phyloP scores from a whole-genome alignment of 2,113 vertebrate genomes.

The Stigmatopora argus region DNA sequence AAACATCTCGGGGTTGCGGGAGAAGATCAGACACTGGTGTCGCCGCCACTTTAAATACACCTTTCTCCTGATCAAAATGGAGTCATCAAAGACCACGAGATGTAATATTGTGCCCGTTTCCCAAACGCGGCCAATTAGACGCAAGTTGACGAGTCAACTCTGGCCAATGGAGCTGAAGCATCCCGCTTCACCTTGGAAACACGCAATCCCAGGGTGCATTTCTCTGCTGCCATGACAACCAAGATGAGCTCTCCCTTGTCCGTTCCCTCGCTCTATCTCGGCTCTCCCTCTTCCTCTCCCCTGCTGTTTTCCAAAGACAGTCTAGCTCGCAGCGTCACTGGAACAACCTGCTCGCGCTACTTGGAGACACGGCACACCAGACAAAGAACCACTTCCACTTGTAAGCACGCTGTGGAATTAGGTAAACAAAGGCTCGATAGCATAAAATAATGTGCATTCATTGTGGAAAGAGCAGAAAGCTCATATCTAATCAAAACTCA shows the following conservation, averaged over 20 bases:
- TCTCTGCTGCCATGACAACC: constrained; percentile 70
- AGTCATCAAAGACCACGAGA: constrained; percentile 38
- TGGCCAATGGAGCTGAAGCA: constrained; percentile 59
- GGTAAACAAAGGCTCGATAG: constrained; percentile 4
- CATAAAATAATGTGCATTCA: background rate
- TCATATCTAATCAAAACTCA: background rate
- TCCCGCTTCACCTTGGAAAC: constrained; percentile 67
- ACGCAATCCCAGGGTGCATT: constrained; percentile 64
- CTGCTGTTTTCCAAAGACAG: constrained; percentile 37
- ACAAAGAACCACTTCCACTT: constrained; percentile 50
- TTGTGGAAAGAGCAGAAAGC: background rate
- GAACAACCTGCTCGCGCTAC: constrained; percentile 44
- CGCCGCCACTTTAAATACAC: constrained; percentile 9
- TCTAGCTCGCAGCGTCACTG: constrained; percentile 52
- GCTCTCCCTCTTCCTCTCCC: constrained; percentile 24
- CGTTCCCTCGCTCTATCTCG: constrained; percentile 24
- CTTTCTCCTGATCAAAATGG: constrained; percentile 39
- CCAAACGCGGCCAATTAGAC: constrained; percentile 45
- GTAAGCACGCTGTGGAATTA: constrained; percentile 22
- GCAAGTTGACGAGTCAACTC: constrained; percentile 37
- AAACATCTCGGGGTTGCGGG: constrained; percentile 24
- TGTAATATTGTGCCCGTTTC: constrained; percentile 42
- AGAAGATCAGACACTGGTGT: constrained; percentile 7
- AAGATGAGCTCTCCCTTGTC: constrained; percentile 53
- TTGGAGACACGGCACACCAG: constrained; percentile 44